Base-by-base conservation (phyloP, 2,888 invertebrate species). In the Ypsolopha sequella region DNA sequence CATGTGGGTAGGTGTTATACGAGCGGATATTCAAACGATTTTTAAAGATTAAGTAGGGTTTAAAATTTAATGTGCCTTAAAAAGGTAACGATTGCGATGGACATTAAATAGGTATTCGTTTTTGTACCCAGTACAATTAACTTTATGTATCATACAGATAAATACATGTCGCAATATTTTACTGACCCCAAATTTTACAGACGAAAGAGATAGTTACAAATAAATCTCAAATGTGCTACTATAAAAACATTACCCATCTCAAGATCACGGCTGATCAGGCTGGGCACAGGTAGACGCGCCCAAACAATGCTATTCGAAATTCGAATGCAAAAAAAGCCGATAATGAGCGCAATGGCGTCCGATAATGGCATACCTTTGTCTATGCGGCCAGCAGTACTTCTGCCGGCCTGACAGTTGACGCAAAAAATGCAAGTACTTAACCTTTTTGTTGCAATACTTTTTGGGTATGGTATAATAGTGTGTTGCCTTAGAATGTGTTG, bases 261-360 rank as follows among this genome's bases (percentile, higher is more conserved):
- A 47, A 52, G 24, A 39, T 34, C 46, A 58, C 58, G 59, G 62
- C 36, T 47, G 36, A 36, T 36, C 36, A 60, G 63, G 68, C 69
- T 70, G 66, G 66, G 65, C 68, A 76, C 80, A 81, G 81, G 80
- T 80, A 80, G 77, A 72, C 72, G 71, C 70, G 67, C 59, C 61
- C 66, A 68, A 67, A 80, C 80, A 80, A 78, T 79, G 66, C 73
- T 41, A 54, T 57, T 63, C 60, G 64, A 68, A 64, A 66, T 56
- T 57, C 60, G 60, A 64, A 68, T 73, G 64, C 47, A 65, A 66
- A 79, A n/a, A 80, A 81, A 77, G 69, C 62, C 78, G 80, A 81
- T 84, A 84, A 84, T 81, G 82, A 84, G 82, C 71, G 72, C 73
- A 78, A 74, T 76, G 80, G 75, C 75, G 66, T 70, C 41, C 65